phyloP scores from a whole-genome alignment of 2,797 vertebrate genomes.

The Dipus sagitta region DNA sequence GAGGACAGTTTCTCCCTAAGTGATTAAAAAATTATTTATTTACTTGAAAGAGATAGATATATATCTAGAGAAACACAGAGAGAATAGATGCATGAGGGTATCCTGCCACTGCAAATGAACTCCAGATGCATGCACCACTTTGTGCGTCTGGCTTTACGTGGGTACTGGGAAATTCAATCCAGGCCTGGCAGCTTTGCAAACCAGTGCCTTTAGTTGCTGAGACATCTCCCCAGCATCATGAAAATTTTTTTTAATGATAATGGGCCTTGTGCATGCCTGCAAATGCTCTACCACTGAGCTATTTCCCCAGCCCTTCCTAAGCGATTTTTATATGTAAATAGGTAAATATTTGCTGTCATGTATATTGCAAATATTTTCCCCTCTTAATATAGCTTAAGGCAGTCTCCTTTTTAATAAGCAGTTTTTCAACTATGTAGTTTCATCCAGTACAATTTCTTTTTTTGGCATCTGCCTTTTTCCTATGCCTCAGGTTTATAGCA shows the following conservation, averaged over 20 bases:
- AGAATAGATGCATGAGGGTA: too few species aligned
- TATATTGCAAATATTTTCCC: neutral
- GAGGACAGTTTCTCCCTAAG: neutral
- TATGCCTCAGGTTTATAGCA: neutral
- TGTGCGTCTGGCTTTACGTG: too few species aligned
- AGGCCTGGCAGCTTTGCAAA: too few species aligned
- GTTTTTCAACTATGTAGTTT: neutral
- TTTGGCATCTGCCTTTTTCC: neutral
- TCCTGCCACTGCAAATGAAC: too few species aligned
- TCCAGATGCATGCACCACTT: too few species aligned
- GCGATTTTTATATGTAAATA: neutral
- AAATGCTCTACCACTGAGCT: neutral
- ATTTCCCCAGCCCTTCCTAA: neutral
- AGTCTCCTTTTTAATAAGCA: neutral
- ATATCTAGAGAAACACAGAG: too few species aligned
- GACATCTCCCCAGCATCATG: too few species aligned
- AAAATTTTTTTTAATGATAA: too few species aligned
- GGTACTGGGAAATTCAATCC: neutral
- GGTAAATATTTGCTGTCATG: neutral
- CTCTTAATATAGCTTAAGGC: neutral
- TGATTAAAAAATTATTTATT: too few species aligned
- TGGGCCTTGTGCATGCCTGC: neutral
- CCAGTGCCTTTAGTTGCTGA: too few species aligned
- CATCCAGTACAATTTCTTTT: neutral
- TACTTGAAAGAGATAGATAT: too few species aligned